Evolutionary conservation across 2,113 vertebrate genomes (phyloP), one percentile per base, ranked within the genome.

Genomic region (Lutjanus erythropterus): DNA sequence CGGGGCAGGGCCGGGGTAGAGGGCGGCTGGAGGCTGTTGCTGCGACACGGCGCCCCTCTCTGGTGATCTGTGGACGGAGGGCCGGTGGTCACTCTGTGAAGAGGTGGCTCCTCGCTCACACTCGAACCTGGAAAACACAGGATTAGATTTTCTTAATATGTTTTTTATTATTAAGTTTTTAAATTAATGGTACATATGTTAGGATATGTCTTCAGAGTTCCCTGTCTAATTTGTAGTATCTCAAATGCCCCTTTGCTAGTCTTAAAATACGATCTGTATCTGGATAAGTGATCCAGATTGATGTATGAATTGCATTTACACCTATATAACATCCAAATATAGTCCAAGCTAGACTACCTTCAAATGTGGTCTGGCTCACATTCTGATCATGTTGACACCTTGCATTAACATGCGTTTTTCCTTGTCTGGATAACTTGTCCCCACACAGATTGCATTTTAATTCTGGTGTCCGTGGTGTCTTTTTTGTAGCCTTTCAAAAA

Each of bases 1-100:
- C 93, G 76, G 4, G 86, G 93, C 73, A 94, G 88, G 31, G 87
- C 93, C 0, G 93, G 93, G 44, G 93, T 93, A 16, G 91, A 93
- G 6, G 93, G 93, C 0, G 93, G 93, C 84, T 93, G 93, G 21
- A 94, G 91, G 55, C 88, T 91, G 86, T 49, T 73, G 88, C 80
- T 88, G 71, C 86, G 87, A 47, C 87, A 80, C 14, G 86, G 86
- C 4, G n/a, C 33, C 25, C 71, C 88, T 80, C 89, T 84, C 59
- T 86, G 92, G 44, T 80, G 88, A 29, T 93, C 92, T 8, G 70
- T 55, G 0, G 78, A 67, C 0, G 50, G 23, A 10, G 82, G 75
- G 68, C 67, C n/a, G 1, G 86, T 88, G 60, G 86, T 73, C 71
- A 91, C 92, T 84, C 92, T 79, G 72, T 92, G 90, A 23, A 68